These are phyloP conservation scores for Gyrodactylus bullatarudis DNA, from an alignment of 1,140 invertebrate species.

Conservation along the genomic window DNA sequence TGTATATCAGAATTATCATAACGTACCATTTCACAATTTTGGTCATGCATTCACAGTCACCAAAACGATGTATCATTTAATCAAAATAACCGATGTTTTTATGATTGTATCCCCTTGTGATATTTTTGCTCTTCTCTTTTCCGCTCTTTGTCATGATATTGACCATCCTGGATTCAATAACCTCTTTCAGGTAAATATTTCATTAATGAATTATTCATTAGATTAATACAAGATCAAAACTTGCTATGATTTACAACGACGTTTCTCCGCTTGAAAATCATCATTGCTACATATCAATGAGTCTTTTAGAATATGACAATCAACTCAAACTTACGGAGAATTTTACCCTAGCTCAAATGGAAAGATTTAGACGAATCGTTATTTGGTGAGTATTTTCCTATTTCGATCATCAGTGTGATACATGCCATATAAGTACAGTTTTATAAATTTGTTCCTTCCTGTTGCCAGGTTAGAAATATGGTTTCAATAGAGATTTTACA, in stretches of 20 bases:
- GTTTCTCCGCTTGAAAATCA: slow-evolving; percentile 57
- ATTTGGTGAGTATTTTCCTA: not conserved
- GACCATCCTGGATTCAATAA: slow-evolving; percentile 24
- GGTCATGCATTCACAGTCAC: slow-evolving; percentile 54
- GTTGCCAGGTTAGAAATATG: too few relatives aligned
- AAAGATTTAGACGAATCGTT: slow-evolving; percentile 16
- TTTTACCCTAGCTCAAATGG: slow-evolving; percentile 27
- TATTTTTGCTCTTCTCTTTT: slow-evolving; percentile 39
- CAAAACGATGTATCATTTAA: slow-evolving; percentile 39
- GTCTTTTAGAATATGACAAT: slow-evolving; percentile 29
- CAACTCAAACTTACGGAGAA: slow-evolving; percentile 33
- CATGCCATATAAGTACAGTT: too few relatives aligned
- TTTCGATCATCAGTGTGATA: too few relatives aligned
- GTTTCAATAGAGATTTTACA: too few relatives aligned
- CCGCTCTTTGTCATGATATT: slow-evolving; percentile 34
- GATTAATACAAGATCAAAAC: slow-evolving; percentile 47
- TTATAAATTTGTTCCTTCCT: too few relatives aligned
- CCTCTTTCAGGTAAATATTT: slow-evolving; percentile 13
- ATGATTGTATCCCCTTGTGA: slow-evolving; percentile 36
- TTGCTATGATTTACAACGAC: slow-evolving; percentile 51
- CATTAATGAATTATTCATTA: slow-evolving; percentile 15
- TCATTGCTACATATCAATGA: slow-evolving; percentile 47
- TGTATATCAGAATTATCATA: slow-evolving; percentile 53
- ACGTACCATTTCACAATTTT: slow-evolving; percentile 60
- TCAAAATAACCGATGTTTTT: slow-evolving; percentile 26